Conservation (phyloP, 2,797 vertebrate species). For the Ctenopoma multispine region DNA sequence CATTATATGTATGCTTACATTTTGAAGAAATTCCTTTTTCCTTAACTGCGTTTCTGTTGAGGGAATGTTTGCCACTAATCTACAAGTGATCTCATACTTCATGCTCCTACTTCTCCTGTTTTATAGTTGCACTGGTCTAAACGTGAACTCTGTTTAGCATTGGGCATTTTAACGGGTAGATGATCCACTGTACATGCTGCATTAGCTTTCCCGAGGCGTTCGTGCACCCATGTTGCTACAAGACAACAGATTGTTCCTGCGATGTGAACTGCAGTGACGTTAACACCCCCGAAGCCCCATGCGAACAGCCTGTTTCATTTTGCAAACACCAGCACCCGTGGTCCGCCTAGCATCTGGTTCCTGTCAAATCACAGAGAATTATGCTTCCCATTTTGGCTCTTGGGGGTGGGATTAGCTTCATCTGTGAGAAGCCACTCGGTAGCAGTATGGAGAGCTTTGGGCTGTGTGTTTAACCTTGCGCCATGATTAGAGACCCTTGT, state of each 20-base stretch:
- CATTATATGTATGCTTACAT: background rate
- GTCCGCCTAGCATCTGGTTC: constrained; percentile 65
- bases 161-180: too few species aligned
- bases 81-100: too few species aligned
- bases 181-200: constrained; percentile 6
- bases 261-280: constrained; percentile 25
- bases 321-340: constrained; percentile 41
- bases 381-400: constrained; percentile 49
- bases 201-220: constrained; percentile 41
- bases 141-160: too few species aligned
- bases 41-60: too few species aligned
- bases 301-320: constrained; percentile 60
- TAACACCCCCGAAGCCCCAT: constrained; percentile 39
- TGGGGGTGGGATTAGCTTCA: constrained; percentile 49
- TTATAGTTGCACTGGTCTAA: too few species aligned
- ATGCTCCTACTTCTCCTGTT: too few species aligned
- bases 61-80: too few species aligned
- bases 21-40: too few species aligned
- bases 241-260: constrained; percentile 44
- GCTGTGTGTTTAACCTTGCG: constrained; percentile 53
- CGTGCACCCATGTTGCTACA: constrained; percentile 29
- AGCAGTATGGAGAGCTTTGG: constrained; percentile 17
- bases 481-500: constrained; percentile 34
- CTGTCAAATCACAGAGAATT: constrained; percentile 64
- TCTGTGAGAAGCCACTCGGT: constrained; percentile 22